Evolutionary conservation across 1,140 invertebrate genomes (phyloP), one percentile per base, ranked within the genome.

Genomic region (Sarcophaga bullata): DNA sequence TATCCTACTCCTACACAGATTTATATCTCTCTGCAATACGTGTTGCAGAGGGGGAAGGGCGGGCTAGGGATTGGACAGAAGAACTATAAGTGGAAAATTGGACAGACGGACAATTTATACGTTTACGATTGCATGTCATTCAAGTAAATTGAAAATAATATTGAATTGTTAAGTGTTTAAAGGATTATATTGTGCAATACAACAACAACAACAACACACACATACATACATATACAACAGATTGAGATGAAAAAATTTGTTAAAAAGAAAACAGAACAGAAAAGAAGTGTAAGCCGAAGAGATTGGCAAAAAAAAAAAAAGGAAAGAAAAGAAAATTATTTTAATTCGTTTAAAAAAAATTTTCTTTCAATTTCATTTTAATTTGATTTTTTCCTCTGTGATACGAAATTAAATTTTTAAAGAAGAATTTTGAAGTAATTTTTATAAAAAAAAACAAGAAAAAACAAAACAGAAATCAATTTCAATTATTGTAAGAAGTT

Each of bases 141-240:
- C 62, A 68, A 68, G 62, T 68, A 68, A 68, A 68, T 68, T 68
- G 62, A 68, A 68, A 68, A 68, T 68, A 68, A 68, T 68, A 68
- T 68, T 68, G 62, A 68, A 68, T 68, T 68, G 62, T 68, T 68
- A 68, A 68, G 62, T 68, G 62, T 68, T 68, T 68, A 68, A 68
- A 68, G 17, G 62, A 68, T 68, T 68, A 68, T 19, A 68, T 68
- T 68, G 62, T 68, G 6, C 62, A 68, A 19, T 68, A 68, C 62
- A 68, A 58, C 54, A 58, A 58, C 54, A 13, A 58, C 7, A 58
- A n/a, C 54, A 58, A 58, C 54, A 58, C 25, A 37, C 1, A 37
- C 25, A 37, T 2, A 37, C 15, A 13, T 15, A n/a, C 7, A 58
- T 58, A 11, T n/a, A 58, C 11, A 15, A 58, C 52, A 58, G 54